Percentiles rank a stretch among this genome's conserved stretches.
phyloP scores from a whole-genome alignment of 30 jellyfish, hydroid and myxozoan species.

The Nemopilema nomurai region DNA sequence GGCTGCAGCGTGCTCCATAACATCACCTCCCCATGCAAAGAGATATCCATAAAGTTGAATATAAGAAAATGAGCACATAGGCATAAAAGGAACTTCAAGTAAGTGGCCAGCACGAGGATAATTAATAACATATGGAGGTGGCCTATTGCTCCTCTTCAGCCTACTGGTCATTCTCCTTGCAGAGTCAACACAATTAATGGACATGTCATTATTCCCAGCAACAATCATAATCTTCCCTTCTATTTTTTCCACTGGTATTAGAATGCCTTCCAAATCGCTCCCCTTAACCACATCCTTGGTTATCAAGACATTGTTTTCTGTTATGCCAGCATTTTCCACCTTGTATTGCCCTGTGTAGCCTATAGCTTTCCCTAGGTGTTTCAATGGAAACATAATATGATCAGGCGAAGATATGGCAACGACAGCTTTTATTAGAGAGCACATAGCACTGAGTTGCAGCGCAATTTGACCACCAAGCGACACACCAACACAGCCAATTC shows the following conservation, averaged over 20 bases:
- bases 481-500: constrained; percentile 56
- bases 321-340: neutral
- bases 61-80: constrained; percentile 47
- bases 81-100: constrained; percentile 84
- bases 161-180: constrained; percentile 31
- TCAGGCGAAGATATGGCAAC: constrained; percentile 39
- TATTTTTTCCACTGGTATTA: constrained; percentile 42
- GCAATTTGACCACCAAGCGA: constrained; percentile 64
- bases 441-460: constrained; percentile 30
- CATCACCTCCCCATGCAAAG: constrained; percentile 65
- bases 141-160: neutral
- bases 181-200: neutral
- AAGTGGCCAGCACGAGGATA: constrained; percentile 84
- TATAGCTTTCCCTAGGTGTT: constrained; percentile 1
- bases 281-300: constrained; percentile 4
- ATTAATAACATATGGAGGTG: neutral
- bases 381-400: neutral
- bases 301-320: neutral
- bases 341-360: neutral
- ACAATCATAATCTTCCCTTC: constrained; percentile 23
- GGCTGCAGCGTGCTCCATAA: constrained; percentile 64
- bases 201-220: constrained; percentile 45
- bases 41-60: neutral
- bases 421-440: constrained; percentile 37
- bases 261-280: neutral